phyloP scores from a whole-genome alignment of 2,797 vertebrate species.

The Oreochromis mossambicus region DNA sequence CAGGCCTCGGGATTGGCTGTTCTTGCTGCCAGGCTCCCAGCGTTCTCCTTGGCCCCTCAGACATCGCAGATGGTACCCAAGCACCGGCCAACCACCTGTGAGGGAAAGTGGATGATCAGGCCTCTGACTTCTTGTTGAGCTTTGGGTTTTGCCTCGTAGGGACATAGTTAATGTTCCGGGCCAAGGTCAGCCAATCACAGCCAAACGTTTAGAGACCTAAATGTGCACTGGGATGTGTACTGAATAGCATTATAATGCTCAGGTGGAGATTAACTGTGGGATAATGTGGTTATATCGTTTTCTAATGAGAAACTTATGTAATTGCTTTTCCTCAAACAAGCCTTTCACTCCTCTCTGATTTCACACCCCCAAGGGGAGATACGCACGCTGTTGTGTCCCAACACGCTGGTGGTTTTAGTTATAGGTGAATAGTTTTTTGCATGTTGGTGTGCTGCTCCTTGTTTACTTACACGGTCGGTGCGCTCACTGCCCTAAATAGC shows the following conservation, averaged over 20 bases:
- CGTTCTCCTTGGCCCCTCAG: conserved; percentile 52
- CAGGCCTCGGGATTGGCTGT: conserved; percentile 35
- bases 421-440: conserved; percentile 28
- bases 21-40: conserved; percentile 53
- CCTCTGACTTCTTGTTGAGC: conserved; percentile 37
- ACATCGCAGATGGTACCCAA: conserved; percentile 55
- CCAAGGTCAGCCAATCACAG: conserved; percentile 51
- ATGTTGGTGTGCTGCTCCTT: background rate
- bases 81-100: conserved; percentile 58
- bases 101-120: conserved; percentile 22
- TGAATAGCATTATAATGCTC: background rate
- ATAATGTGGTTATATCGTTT: conserved; percentile 3
- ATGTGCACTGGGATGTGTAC: background rate
- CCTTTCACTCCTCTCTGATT: conserved; percentile 9
- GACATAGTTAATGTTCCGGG: conserved; percentile 38
- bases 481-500: background rate
- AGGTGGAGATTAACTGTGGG: background rate
- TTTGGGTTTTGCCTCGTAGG: conserved; percentile 23
- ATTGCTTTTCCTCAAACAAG: conserved; percentile 32
- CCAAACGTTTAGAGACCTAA: background rate
- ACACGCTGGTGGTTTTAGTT: conserved; percentile 18
- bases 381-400: background rate
- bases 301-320: conserved; percentile 16
- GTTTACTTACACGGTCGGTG: background rate
- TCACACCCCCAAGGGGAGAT: background rate